Evolutionary conservation across 2,113 vertebrate species (phyloP).

Genomic region (Zosterops japonicus): DNA sequence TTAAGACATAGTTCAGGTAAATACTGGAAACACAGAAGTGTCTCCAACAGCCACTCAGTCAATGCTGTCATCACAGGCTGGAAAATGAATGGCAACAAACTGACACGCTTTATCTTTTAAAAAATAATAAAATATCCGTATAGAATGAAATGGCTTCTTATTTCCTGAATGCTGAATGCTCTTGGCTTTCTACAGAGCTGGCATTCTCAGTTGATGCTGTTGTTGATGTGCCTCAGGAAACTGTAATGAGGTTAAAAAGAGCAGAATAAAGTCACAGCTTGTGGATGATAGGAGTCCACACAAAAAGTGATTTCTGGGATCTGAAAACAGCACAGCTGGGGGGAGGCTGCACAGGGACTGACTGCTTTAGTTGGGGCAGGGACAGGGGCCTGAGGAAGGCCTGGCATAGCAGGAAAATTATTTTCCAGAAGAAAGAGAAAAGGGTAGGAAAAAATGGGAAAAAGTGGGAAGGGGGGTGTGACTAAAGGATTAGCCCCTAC

Average conservation of each 20-base stretch:
- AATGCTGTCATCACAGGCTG: neutral
- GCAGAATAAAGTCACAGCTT: neutral
- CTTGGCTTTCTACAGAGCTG: neutral
- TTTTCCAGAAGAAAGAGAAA: neutral
- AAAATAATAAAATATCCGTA: neutral
- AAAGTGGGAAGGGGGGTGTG: neutral
- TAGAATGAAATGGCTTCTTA: neutral
- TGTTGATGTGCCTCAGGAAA: neutral
- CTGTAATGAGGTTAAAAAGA: neutral
- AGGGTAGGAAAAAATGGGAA: neutral
- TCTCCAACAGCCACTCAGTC: neutral
- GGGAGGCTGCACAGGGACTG: neutral
- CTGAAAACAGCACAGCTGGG: rapidly evolving
- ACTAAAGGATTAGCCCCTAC: neutral
- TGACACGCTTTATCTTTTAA: neutral
- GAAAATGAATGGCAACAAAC: neutral
- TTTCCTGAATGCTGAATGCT: neutral
- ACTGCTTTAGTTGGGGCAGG: neutral
- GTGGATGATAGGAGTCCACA: neutral
- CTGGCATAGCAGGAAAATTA: neutral
- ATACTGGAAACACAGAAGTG: neutral
- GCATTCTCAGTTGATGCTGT: neutral
- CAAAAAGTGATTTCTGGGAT: neutral
- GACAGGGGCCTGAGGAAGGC: neutral
- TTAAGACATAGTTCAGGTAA: neutral